Evolutionary conservation across 2,113 vertebrate species (phyloP), one percentile per base, ranked within the genome.

Genomic region (Cnemophilus loriae): DNA sequence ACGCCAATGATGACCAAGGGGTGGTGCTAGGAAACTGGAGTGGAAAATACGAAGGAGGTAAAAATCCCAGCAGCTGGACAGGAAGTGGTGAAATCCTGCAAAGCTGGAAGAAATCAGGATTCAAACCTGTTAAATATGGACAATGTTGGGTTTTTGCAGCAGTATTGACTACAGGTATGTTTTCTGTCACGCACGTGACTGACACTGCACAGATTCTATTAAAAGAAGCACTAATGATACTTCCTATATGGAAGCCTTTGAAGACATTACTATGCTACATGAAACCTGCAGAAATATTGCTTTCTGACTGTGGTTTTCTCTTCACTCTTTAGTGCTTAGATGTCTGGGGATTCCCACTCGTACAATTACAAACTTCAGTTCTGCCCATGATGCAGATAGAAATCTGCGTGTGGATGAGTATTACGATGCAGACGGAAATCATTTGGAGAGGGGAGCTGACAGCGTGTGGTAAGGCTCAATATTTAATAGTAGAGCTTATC

Each of bases 111-210:
- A 90, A 77, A 27, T 96, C 96, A 47, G 97, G 97, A 83, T 98
- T 93, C 92, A 96, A 22, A 64, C 97, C 98, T 30, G 98, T 98
- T 27, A 95, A 55, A 82, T 98, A 77, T 14, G 98, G 98, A 71
- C 98, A 98, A 33, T 98, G 98, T 60, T 98, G 98, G 98, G 98
- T 98, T 83, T 98, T 98, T 94, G 98, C 98, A 30, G 98, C 98
- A 1, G 98, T 98, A 14, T 39, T 98, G 70, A 98, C 97, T 73
- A 98, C 98, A 97, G 98, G 98, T 98, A 97, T 37, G 52, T 61
- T 87, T 77, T 49, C 47, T 60, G 35, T 24, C 73, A 30, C 0
- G 0, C 30, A 39, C 27, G 5, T 52, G 75, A 60, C 22, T 74
- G 86, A 26, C 41, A 73, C 19, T n/a, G 37, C 21, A 80, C 47